These are phyloP conservation scores for Hyperopisus bebe DNA, from an alignment of 2,113 vertebrate genomes.

Conservation along the genomic window DNA sequence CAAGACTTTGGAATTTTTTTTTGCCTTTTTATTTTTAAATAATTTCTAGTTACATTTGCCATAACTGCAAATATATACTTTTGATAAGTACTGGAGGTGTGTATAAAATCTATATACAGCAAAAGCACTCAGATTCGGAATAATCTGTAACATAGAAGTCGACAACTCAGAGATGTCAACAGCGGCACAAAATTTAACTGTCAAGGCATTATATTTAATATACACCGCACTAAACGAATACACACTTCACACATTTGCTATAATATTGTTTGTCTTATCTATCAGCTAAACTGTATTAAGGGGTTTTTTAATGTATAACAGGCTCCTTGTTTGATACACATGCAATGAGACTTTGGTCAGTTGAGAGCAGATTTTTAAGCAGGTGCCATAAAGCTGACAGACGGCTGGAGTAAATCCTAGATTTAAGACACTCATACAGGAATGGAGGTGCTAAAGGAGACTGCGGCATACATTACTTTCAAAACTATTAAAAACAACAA, in stretches of 20 bases:
- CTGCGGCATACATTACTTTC: not conserved
- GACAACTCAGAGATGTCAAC: not conserved
- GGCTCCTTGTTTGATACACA: not conserved
- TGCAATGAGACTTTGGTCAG: not conserved
- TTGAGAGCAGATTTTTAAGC: not conserved
- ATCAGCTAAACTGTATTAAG: not conserved
- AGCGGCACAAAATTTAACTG: not conserved
- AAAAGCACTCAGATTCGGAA: not conserved
- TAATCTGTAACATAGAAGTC: not conserved
- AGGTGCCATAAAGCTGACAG: not conserved
- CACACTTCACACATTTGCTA: not conserved
- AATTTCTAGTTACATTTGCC: not conserved
- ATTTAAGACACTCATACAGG: not conserved
- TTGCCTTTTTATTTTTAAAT: not conserved
- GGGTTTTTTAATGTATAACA: not conserved
- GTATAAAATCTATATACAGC: not conserved
- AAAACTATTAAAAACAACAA: not conserved
- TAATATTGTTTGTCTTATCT: not conserved
- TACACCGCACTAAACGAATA: not conserved
- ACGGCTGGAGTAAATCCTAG: not conserved
- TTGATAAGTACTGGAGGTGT: not conserved
- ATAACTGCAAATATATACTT: not conserved
- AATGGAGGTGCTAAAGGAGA: not conserved
- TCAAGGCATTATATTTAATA: not conserved
- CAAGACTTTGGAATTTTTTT: not conserved